Base-by-base conservation (phyloP, 2,113 vertebrate genomes). In the Platichthys flesus region DNA sequence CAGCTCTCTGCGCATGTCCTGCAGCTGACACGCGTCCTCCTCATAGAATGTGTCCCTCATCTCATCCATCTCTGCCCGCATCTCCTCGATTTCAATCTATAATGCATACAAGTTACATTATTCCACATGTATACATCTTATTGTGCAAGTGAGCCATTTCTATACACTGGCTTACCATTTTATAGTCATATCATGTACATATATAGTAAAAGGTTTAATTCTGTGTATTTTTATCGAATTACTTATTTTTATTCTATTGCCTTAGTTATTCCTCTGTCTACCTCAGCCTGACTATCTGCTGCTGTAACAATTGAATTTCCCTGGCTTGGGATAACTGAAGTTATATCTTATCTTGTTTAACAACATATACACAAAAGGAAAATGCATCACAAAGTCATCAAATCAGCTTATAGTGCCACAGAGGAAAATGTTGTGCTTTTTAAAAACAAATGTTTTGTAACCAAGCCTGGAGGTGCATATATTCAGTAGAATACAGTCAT, bases 21-120 rank as follows among this genome's bases (percentile, higher is more conserved):
- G 98, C 76, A 99, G 94, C 89, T 99, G 98, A 80, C 97, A 99
- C 23, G 98, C 97, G 4, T 99, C 98, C 64, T 99, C 98, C 81
- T 99, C 98, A 57, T 98, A 99, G 92, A 99, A 99, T 57, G 95
- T 98, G 94, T 99, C 98, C 77, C 98, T 94, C 95, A 99, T 99
- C 89, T 99, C 98, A 3, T 99, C 98, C 98, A 99, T 99, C 92
- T 99, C 98, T 0, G 96, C 96, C 74, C 98, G 95, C 94, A 99
- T 96, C 88, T 99, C 98, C 59, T 98, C 96, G 68, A 99, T 98
- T 88, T 99, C 98, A 14, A 86, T 96, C 96, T 99, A 18, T 18
- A 18, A 18, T 18, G 18, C 6, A 6, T 18, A 49, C 16, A 16
- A 51, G 1, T 16, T 18, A 18, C 18, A 18, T 51, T 16, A 51